A percentile compares a stretch with the other conserved stretches of the same genome.
Conservation (phyloP, 2,113 vertebrate species). For the Nycticorax nycticorax region DNA sequence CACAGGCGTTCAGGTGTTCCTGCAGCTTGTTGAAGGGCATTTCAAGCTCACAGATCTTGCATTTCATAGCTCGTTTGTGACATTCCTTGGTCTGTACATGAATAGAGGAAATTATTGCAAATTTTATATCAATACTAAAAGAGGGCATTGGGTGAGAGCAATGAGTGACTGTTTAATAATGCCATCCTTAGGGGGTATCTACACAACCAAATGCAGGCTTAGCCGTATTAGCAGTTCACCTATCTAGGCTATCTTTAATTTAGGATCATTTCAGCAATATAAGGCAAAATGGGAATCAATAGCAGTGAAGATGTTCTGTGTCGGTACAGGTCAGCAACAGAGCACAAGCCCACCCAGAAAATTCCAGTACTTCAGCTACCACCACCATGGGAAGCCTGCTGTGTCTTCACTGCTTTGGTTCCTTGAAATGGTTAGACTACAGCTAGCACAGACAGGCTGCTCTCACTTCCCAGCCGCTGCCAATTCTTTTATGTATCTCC, state of each 20-base stretch:
- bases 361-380: not conserved
- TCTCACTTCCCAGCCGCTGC: not conserved
- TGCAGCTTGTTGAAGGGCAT: conserved; percentile 61
- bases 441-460: not conserved
- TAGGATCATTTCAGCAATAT: not conserved
- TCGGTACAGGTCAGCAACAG: not conserved
- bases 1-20: conserved; percentile 70
- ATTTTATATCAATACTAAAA: not conserved
- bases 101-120: not conserved
- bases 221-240: not conserved
- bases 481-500: not conserved
- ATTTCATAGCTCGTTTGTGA: conserved; percentile 50
- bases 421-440: not conserved
- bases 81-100: conserved; percentile 70
- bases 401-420: not conserved
- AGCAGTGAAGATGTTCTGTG: not conserved
- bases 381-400: not conserved
- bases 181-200: not conserved
- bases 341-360: not conserved
- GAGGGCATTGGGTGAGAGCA: not conserved
- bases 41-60: conserved; percentile 77
- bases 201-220: not conserved
- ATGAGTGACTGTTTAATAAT: not conserved
- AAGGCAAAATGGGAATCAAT: not conserved
- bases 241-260: not conserved